Percentiles rank a stretch among this genome's conserved stretches.
Evolutionary conservation across 2,888 invertebrate genomes (phyloP).

Genomic region (Thyatira batis): DNA sequence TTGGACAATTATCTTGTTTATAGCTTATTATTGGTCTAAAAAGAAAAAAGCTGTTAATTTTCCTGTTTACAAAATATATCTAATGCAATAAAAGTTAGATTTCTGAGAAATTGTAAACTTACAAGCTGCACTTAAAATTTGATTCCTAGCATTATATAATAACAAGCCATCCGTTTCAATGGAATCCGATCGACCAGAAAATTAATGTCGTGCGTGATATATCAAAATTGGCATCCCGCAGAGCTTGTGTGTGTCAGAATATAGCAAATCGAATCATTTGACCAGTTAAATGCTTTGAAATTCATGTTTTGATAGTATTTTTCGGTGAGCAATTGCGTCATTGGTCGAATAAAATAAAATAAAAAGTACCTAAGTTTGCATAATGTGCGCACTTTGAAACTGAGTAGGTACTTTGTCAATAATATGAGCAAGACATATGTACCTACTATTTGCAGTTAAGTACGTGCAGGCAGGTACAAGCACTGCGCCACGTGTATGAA

Average conservation of each 20-base stretch:
- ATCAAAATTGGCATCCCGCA: constrained; percentile 1
- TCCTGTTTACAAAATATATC: neutral
- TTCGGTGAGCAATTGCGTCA: too few species aligned
- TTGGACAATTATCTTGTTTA: too few species aligned
- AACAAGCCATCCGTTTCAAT: neutral
- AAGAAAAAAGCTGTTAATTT: neutral
- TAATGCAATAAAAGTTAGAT: neutral
- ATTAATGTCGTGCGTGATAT: constrained; percentile 3
- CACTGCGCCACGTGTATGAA: neutral
- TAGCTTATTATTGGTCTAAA: neutral
- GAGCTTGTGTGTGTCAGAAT: neutral
- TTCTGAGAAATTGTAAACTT: neutral
- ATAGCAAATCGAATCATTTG: neutral
- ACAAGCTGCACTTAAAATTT: neutral
- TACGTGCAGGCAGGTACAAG: too few species aligned
- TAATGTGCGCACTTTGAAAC: too few species aligned
- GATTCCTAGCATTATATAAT: neutral
- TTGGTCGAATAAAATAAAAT: too few species aligned
- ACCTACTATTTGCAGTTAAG: too few species aligned
- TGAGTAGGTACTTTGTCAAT: too few species aligned
- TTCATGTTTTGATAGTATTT: too few species aligned
- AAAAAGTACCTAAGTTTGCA: too few species aligned
- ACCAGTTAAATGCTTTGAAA: neutral
- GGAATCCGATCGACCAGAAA: constrained; percentile 3
- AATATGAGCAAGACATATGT: too few species aligned